Conservation (phyloP, 2,888 invertebrate genomes). For the Linnaemya tessellans region DNA sequence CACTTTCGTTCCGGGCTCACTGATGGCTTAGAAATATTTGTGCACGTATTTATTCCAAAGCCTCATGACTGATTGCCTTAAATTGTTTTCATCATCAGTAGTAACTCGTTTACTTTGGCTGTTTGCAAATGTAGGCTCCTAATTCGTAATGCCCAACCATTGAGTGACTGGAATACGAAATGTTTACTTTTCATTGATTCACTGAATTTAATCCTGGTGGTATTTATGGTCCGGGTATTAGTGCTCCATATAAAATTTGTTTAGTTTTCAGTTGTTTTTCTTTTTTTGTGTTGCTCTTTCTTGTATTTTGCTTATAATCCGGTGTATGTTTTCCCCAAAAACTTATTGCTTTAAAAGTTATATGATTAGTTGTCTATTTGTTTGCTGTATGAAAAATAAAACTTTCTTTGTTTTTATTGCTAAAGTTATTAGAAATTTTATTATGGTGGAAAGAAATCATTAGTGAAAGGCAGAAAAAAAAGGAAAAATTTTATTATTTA, state of each 20-base stretch:
- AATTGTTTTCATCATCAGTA: constrained; percentile 77
- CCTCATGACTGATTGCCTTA: constrained; percentile 77
- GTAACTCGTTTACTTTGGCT: not conserved
- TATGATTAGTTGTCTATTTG: constrained; percentile 13
- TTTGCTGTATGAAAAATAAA: constrained; percentile 33
- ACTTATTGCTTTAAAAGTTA: constrained; percentile 3
- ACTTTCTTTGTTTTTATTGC: constrained; percentile 42
- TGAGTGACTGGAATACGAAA: constrained; percentile 70
- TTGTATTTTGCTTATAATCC: not conserved
- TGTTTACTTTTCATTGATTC: constrained; percentile 56
- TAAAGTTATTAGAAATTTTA: constrained; percentile 41
- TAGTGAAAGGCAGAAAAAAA: not conserved
- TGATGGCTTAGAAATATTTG: not conserved
- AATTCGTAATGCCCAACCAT: constrained; percentile 22
- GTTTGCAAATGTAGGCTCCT: not conserved
- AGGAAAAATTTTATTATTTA: not conserved
- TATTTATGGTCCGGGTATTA: constrained; percentile 66
- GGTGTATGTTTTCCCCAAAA: not conserved
- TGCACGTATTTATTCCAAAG: constrained; percentile 16
- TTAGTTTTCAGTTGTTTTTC: constrained; percentile 29
- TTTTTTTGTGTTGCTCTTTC: not conserved
- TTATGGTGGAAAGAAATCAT: not conserved
- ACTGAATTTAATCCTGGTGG: constrained; percentile 62
- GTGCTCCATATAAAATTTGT: constrained; percentile 75
- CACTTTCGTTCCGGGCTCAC: not conserved